A percentile compares a stretch with the other conserved stretches of the same genome.
Conservation (phyloP, 2,888 invertebrate species). For the Oscheius sp. region DNA sequence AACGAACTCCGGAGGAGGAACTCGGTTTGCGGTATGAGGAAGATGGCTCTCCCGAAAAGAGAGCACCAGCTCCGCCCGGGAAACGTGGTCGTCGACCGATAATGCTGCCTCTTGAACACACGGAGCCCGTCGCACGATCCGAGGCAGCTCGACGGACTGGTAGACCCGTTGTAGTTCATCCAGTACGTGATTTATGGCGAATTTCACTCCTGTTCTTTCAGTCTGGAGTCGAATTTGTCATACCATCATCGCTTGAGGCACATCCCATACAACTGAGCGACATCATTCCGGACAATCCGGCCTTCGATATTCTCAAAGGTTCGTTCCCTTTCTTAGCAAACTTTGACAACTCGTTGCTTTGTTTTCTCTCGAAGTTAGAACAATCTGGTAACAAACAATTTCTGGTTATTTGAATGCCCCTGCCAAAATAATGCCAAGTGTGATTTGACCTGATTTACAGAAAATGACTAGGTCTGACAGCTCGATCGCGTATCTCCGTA, state of each 20-base stretch:
- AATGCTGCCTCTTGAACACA: constrained; percentile 10
- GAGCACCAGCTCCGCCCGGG: constrained; percentile 5
- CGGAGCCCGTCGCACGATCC: constrained; percentile 29
- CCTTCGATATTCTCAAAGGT: constrained; percentile 52
- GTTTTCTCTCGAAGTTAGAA: too few relatives aligned
- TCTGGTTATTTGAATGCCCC: too few relatives aligned
- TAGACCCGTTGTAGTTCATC: constrained; percentile 35
- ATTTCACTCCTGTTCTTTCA: constrained; percentile 3
- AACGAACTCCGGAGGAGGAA: constrained; percentile 36
- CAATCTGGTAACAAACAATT: too few relatives aligned
- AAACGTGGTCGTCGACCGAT: constrained; percentile 26
- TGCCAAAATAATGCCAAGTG: too few relatives aligned
- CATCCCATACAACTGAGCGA: constrained; percentile 49
- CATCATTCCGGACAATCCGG: constrained; percentile 41
- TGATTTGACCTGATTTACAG: too few relatives aligned
- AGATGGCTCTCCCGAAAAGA: constrained; percentile 31
- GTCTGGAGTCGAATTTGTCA: constrained; percentile 52
- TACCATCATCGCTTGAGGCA: constrained; percentile 51
- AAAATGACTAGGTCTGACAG: too few relatives aligned
- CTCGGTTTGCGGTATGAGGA: constrained; percentile 16
- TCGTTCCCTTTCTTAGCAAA: constrained; percentile 13
- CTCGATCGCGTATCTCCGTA: too few relatives aligned
- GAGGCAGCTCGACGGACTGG: constrained; percentile 37
- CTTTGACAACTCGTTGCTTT: too few relatives aligned
- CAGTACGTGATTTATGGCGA: constrained; percentile 10